These are phyloP conservation scores for Drosophila prostipennis DNA, from an alignment of 2,888 invertebrate species.

Conservation along the genomic window DNA sequence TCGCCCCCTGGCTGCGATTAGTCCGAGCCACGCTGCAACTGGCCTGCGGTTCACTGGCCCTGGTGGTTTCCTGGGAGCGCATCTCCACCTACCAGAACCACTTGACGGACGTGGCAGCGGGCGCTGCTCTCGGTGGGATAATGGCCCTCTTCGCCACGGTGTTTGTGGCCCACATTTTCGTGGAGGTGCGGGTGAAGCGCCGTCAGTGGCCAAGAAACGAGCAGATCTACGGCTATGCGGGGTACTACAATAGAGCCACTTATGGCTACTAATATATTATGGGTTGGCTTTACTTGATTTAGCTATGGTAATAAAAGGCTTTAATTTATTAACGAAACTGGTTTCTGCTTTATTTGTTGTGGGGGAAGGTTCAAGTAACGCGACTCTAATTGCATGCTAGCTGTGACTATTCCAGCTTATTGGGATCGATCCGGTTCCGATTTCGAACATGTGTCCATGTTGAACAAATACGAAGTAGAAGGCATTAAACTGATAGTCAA, in stretches of 20 bases:
- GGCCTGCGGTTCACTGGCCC: conserved; percentile 45
- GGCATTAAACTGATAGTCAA: neutral
- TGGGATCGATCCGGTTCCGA: neutral
- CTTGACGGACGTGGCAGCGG: conserved; percentile 65
- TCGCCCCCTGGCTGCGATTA: conserved; percentile 60
- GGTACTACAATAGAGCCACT: conserved; percentile 66
- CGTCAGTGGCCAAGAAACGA: conserved; percentile 71
- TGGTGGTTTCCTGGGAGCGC: conserved; percentile 68
- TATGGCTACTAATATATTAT: conserved; percentile 52
- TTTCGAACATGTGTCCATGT: neutral
- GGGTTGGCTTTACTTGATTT: neutral
- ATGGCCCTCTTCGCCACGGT: conserved; percentile 63
- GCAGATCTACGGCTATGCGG: conserved; percentile 73
- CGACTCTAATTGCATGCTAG: neutral
- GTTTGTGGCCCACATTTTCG: conserved; percentile 65
- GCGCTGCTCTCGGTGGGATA: conserved; percentile 55
- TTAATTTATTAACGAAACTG: neutral
- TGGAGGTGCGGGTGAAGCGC: conserved; percentile 64
- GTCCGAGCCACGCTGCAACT: conserved; percentile 68
- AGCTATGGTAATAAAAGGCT: conserved; percentile 8
- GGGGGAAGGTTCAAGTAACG: neutral
- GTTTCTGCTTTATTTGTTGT: neutral
- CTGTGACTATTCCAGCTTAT: neutral
- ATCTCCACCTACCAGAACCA: conserved; percentile 72
- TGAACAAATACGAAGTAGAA: too few species aligned